Conservation (phyloP, 2,888 invertebrate species). For the Barypeithes pellucidus region DNA sequence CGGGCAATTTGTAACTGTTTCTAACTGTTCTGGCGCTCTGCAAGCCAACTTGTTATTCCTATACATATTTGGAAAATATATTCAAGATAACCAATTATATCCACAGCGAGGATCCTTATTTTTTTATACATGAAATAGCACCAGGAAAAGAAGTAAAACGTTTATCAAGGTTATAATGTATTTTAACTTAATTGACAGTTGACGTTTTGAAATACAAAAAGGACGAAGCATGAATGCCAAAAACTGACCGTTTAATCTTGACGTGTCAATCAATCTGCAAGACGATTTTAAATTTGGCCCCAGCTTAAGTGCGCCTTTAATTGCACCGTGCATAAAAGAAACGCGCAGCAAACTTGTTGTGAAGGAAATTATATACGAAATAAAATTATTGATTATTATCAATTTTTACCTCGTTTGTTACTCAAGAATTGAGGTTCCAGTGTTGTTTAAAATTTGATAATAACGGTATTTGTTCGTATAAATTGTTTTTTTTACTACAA, state of each 20-base stretch:
- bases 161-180: not conserved
- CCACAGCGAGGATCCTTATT: too few species aligned
- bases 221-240: not conserved
- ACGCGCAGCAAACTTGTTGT: not conserved
- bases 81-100: too few species aligned
- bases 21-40: too few species aligned
- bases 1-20: too few species aligned
- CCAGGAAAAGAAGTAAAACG: too few species aligned
- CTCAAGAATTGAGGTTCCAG: not conserved
- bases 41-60: too few species aligned
- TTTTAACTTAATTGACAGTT: not conserved
- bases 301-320: conserved; percentile 2
- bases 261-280: conserved; percentile 11
- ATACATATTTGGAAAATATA: too few species aligned
- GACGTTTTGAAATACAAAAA: not conserved
- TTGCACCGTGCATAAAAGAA: not conserved
- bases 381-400: conserved; percentile 5
- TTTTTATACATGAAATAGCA: too few species aligned
- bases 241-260: conserved; percentile 3
- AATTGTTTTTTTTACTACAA: too few species aligned
- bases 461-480: too few species aligned
- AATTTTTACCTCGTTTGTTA: not conserved
- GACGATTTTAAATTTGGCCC: not conserved
- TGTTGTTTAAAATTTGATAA: not conserved
- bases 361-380: not conserved